These are phyloP conservation scores for Phrynocephalus vlangalii DNA, from an alignment of 2,797 vertebrate species.

Conservation along the genomic window DNA sequence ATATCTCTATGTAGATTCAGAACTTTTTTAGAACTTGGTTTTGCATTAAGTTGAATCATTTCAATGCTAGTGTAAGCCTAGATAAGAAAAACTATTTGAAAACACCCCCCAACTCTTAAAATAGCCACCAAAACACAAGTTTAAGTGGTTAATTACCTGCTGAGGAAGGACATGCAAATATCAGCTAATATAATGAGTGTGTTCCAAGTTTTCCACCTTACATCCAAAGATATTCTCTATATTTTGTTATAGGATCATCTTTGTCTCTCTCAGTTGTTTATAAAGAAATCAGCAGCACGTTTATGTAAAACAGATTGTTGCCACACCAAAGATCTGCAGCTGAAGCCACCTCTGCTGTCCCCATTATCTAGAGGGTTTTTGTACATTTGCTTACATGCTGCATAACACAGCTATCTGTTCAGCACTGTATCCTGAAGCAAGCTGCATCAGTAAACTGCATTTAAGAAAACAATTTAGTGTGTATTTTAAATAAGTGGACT, in stretches of 20 bases:
- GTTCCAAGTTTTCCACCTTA: background rate
- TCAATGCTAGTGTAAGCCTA: background rate
- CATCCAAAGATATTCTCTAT: background rate
- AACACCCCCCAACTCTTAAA: background rate
- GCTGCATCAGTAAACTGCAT: background rate
- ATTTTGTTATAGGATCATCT: background rate
- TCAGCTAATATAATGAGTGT: background rate
- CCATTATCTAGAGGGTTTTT: background rate
- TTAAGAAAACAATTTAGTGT: too few species aligned
- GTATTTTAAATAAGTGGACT: too few species aligned
- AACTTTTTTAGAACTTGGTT: background rate
- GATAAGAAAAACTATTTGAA: background rate
- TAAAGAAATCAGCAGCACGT: background rate
- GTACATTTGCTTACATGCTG: background rate
- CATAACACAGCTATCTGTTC: background rate
- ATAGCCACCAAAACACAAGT: background rate
- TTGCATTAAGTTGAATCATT: background rate
- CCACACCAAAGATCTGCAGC: background rate
- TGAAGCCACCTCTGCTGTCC: background rate
- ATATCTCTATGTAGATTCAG: slow-evolving; percentile 11
- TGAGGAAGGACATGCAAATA: background rate
- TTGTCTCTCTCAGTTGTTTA: background rate
- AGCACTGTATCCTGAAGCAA: background rate
- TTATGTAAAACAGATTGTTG: background rate
- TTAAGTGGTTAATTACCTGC: background rate